Evolutionary conservation across 2,113 vertebrate genomes (phyloP).

Genomic region (Pimephales promelas): DNA sequence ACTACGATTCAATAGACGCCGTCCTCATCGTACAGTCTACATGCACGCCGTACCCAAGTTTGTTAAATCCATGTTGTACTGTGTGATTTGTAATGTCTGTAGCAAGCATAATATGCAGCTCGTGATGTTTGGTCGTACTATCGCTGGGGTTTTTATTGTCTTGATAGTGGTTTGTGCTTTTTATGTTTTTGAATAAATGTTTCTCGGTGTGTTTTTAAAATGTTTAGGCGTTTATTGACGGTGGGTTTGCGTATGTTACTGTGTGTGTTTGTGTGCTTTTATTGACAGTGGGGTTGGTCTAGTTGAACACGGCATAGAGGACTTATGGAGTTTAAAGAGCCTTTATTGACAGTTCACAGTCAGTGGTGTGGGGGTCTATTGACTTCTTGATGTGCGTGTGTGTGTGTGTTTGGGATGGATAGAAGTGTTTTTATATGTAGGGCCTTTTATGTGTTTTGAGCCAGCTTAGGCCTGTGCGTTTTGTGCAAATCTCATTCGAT

Average conservation of each 20-base stretch:
- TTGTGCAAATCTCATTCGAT: conserved; percentile 16
- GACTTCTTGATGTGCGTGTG: not conserved
- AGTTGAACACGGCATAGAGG: conserved; percentile 39
- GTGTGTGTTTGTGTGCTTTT: conserved; percentile 27
- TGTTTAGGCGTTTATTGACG: not conserved
- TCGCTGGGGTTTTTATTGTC: too few species aligned
- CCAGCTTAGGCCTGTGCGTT: conserved; percentile 27
- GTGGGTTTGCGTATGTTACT: not conserved
- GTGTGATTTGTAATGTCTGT: too few species aligned
- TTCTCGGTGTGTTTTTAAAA: not conserved
- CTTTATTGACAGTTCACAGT: conserved; percentile 44
- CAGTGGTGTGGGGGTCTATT: conserved; percentile 31
- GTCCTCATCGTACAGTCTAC: too few species aligned
- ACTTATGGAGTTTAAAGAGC: conserved; percentile 53
- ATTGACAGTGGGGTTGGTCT: conserved; percentile 44
- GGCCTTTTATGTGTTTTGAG: conserved; percentile 4
- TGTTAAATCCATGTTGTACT: too few species aligned
- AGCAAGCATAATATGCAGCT: not conserved
- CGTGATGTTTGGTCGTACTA: not conserved
- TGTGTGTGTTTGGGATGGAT: conserved; percentile 3
- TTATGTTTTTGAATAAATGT: conserved; percentile 2
- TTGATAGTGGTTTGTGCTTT: not conserved
- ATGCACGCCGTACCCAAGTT: too few species aligned
- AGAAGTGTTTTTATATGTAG: conserved; percentile 8
- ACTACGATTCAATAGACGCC: too few species aligned